These are phyloP conservation scores for Rhegmatorhina hoffmannsi DNA, from an alignment of 2,113 vertebrate species.

Conservation along the genomic window DNA sequence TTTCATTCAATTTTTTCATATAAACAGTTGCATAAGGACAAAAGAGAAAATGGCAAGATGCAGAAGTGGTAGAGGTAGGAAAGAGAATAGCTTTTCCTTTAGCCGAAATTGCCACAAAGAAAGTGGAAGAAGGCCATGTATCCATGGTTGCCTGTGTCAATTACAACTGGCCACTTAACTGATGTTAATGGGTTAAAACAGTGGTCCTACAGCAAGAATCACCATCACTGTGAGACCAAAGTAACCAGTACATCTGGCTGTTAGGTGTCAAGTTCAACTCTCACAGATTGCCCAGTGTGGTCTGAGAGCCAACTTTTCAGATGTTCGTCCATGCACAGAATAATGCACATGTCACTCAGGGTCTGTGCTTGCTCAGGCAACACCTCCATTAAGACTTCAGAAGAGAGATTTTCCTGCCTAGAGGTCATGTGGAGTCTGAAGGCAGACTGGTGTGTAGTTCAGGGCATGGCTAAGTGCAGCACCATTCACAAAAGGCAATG, in stretches of 20 bases:
- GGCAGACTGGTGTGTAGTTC: neutral
- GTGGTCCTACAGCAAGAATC: neutral
- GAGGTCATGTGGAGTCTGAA: slow-evolving; percentile 54
- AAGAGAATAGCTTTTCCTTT: neutral
- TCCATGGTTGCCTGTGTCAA: rapidly evolving
- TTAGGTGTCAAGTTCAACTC: slow-evolving; percentile 61
- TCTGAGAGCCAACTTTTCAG: slow-evolving; percentile 30
- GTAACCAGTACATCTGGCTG: neutral
- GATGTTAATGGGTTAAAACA: slow-evolving; percentile 27
- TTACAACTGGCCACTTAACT: neutral
- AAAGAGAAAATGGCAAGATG: neutral
- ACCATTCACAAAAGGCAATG: slow-evolving; percentile 27
- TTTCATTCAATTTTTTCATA: neutral
- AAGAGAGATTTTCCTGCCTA: slow-evolving; percentile 61
- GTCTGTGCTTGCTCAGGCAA: slow-evolving; percentile 60
- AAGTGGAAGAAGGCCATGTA: neutral
- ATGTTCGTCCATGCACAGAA: neutral
- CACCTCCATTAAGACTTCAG: slow-evolving; percentile 65
- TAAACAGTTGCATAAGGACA: neutral
- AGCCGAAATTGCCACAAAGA: neutral
- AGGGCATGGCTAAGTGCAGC: neutral
- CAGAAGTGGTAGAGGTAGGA: neutral
- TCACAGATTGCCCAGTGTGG: slow-evolving; percentile 49
- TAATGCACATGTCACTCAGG: slow-evolving; percentile 59
- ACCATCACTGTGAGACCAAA: neutral